Evolutionary conservation across 2,888 invertebrate species (phyloP), one percentile per base, ranked within the genome.

Genomic region (Lepetodrilus schrolli): DNA sequence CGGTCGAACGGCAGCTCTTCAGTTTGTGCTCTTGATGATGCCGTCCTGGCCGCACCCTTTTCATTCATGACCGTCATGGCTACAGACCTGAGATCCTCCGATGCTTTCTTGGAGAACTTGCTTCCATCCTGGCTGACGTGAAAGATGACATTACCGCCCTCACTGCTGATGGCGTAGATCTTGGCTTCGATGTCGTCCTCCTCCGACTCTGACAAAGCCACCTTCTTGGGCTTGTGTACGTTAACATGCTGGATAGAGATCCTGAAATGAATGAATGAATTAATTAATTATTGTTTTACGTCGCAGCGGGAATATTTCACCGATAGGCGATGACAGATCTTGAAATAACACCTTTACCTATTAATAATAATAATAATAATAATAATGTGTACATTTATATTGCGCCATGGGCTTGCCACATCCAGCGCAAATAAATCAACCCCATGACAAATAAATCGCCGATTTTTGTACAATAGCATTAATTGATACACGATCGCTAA

Each of bases 161-260:
- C 94, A 51, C 94, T 95, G 85, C 95, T 95, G 50, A 96, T 95
- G 0, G 95, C 95, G 85, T 94, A 95, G 13, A 96, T 94, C 85
- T 94, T 94, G 7, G 91, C 87, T 82, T 92, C 91, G 4, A 82
- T 48, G 38, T 79, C 78, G n/a, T 86, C 83, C 3, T 83, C 83
- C 13, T 80, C 79, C 5, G 80, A 81, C 20, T 87, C 86, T 8
- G 79, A 74, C 37, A 88, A 68, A n/a, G 82, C 74, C n/a, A 88
- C 85, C 65, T 84, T 85, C 74, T 85, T 81, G n/a, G 89, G 87
- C 69, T 89, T 84, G 58, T 90, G 90, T 43, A 91, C 90, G 77
- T 87, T 91, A 5, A 92, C 90, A 83, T 95, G 94, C 13, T 89
- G 90, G 21, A 90, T 86, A 23, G 90, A 90, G 36, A 90, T 85